Conservation (phyloP, 2,797 vertebrate species). For the Rhabdophis nuchalis region DNA sequence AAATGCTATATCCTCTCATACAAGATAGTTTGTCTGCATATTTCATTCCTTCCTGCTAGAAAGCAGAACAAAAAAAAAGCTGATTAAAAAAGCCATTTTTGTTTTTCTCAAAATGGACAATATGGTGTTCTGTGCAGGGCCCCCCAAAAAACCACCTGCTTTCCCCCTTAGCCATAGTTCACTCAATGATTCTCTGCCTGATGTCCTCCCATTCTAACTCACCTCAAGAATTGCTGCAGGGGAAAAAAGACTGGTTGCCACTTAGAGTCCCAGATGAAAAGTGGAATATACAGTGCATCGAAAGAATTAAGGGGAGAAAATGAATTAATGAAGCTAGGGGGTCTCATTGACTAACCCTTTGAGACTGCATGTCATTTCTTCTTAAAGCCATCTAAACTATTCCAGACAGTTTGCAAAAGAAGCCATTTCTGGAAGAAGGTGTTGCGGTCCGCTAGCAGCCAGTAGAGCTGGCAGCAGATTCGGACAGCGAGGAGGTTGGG, state of each 20-base stretch:
- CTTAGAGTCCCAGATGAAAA: background rate
- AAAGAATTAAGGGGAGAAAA: background rate
- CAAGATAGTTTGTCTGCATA: background rate
- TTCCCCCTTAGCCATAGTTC: background rate
- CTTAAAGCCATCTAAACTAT: background rate
- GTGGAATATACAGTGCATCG: background rate
- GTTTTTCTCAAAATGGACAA: background rate
- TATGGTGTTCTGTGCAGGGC: background rate
- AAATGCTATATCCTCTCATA: background rate
- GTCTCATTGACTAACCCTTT: background rate
- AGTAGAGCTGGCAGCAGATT: too few relatives aligned
- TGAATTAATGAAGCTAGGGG: background rate
- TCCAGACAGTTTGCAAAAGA: background rate
- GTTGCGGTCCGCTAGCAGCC: too few relatives aligned
- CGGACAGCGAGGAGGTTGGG: too few relatives aligned
- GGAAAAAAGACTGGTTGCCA: background rate
- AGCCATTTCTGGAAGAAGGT: background rate
- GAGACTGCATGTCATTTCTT: background rate
- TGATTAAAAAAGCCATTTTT: background rate
- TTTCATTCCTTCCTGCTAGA: background rate
- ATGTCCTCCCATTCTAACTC: background rate
- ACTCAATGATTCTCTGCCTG: background rate
- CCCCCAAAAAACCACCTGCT: background rate
- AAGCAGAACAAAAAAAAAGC: background rate
- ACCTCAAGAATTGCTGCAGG: background rate